Base-by-base conservation (phyloP, 1,140 invertebrate genomes). In the Triops cancriformis region DNA sequence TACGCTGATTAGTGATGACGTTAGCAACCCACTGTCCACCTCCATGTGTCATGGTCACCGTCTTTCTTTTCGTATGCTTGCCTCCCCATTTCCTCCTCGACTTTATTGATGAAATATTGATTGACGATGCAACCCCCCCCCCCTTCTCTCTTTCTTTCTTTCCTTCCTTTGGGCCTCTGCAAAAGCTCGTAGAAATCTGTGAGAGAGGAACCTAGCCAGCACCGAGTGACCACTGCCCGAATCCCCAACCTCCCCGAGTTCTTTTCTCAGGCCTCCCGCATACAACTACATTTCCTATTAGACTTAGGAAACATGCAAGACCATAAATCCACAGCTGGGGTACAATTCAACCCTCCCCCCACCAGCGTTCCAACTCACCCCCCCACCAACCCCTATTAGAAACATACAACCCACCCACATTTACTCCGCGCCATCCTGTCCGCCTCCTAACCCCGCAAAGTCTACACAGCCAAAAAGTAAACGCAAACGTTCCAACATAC, bases 41-140 rank as follows among this genome's bases (percentile, higher is more conserved):
- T 64, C n/a, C 51, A 64, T 64, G 51, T 64, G 51, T 64, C 51
- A 64, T 23, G 51, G 51, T 64, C 51, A 64, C 51, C 51, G 6
- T 64, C 51, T 23, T 64, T 23, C 51, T 23, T 64, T 23, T 64
- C 23, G 45, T 14, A 64, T 14, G 14, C 51, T 64, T 18, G 51
- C n/a, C 51, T 64, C 51, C 51, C 51, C 51, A 23, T 64, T 23
- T 64, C 45, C 45, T 64, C 45, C 45, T 23, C 3, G 45, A 12
- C 45, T 64, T 64, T 64, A 64, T 64, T 64, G 51, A 64, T 64
- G 51, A 64, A 64, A 64, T 64, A 64, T 64, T 64, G 51, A 64
- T 64, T 64, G 51, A 64, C 51, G 51, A 64, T 64, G 51, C 51
- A 18, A 64, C 51, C 51, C 51, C 14, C 51, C 51, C 18, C 51